Evolutionary conservation across 2,888 invertebrate species (phyloP).

Genomic region (Scaptomyza reducta): DNA sequence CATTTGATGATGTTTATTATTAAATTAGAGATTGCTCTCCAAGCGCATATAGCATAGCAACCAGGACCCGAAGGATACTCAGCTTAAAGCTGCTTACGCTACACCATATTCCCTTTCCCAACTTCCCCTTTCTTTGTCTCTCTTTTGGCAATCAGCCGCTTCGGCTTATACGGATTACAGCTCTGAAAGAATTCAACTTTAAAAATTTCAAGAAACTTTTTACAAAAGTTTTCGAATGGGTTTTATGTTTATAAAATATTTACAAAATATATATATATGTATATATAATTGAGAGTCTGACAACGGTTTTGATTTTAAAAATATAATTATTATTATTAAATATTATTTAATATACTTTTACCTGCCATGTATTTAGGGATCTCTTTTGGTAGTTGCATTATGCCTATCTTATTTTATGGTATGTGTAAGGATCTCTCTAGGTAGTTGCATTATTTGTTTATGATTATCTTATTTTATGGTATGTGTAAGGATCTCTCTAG

Average conservation of each 20-base stretch:
- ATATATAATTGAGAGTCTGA: too few relatives aligned
- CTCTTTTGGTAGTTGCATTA: too few relatives aligned
- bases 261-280: neutral
- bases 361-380: too few relatives aligned
- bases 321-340: too few relatives aligned
- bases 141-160: conserved; percentile 45
- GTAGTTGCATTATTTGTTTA: too few relatives aligned
- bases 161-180: conserved; percentile 44
- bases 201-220: conserved; percentile 15
- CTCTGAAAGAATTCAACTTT: conserved; percentile 22
- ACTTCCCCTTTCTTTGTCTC: neutral
- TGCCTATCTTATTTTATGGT: too few relatives aligned
- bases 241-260: conserved; percentile 3
- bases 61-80: conserved; percentile 5
- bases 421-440: too few relatives aligned
- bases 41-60: conserved; percentile 24
- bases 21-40: conserved; percentile 58
- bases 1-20: conserved; percentile 77
- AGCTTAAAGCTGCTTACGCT: conserved; percentile 65
- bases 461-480: too few relatives aligned
- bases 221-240: neutral
- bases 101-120: conserved; percentile 5
- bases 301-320: too few relatives aligned
- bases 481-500: too few relatives aligned
- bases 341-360: too few relatives aligned